Base-by-base conservation (phyloP, 2,797 vertebrate genomes). In the Bovichtus diacanthus region DNA sequence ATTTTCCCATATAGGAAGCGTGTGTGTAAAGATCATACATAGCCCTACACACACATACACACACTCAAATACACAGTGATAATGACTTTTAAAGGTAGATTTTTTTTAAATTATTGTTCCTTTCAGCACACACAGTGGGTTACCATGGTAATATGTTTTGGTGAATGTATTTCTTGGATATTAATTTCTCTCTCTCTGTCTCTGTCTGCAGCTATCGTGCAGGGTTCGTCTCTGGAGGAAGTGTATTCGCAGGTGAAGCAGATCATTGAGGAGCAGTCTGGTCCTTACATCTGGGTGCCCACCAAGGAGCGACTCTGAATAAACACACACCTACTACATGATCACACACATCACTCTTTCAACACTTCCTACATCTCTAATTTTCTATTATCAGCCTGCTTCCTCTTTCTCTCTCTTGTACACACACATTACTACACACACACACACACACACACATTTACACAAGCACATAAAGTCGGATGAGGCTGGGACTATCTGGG, bases 201-300 rank as follows among this genome's bases (percentile, higher is more conserved):
- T 53, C 31, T 75, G 3, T 47, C 29, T 76, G 86, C 94, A 99
- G 98, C 95, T 80, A 95, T 99, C 80, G 96, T 99, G 65, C 97
- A 99, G 81, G 98, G 98, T 55, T 96, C 96, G 68, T 95, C 97
- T 25, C 90, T 99, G 87, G 98, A 99, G 90, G 98, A 99, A 86
- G 96, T 99, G 84, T 98, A 99, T 93, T 96, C 96, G 76, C 97
- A 97, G 84, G 97, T 98, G 87, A 99, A 99, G 91, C 97, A 96
- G 86, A 96, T 99, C 87, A 98, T 99, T 70, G 97, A 99, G 87
- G 97, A 99, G 88, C 98, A 99, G 90, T 99, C 98, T 60, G 96
- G 97, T 82, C 97, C 97, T 73, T 97, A 95, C 92, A 98, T 99
- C 95, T 99, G 98, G 98, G 94, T 99, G 36, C 96, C 97, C 75